Evolutionary conservation across 2,797 vertebrate genomes (phyloP).

Genomic region (Tangara arthus): DNA sequence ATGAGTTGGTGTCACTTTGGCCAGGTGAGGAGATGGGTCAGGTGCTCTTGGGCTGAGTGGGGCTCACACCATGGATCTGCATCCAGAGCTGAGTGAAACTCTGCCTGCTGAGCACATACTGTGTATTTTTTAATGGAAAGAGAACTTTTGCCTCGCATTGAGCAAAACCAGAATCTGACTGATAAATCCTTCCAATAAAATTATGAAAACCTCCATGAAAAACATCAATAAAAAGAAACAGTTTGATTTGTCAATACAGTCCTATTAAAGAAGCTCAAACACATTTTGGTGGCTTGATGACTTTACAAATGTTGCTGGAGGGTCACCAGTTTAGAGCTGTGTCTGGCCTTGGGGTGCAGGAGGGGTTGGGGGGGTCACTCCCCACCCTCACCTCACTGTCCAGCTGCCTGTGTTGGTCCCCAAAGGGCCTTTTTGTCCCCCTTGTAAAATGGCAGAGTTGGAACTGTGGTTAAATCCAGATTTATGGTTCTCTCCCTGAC

Average conservation of each 20-base stretch:
- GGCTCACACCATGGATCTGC: not conserved
- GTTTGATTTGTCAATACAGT: accelerated
- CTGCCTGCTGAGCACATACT: not conserved
- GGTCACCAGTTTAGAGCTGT: not conserved
- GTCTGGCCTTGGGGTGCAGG: not conserved
- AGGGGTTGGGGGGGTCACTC: not conserved
- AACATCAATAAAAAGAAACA: not conserved
- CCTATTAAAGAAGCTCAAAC: not conserved
- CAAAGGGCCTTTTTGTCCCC: not conserved
- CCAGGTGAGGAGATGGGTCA: not conserved
- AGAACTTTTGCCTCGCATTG: accelerated
- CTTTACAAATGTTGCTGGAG: accelerated
- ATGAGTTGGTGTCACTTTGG: accelerated
- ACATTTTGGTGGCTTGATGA: not conserved
- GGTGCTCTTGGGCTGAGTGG: not conserved
- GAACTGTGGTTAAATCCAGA: not conserved
- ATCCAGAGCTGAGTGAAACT: too few species aligned
- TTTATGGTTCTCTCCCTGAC: not conserved
- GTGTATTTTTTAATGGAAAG: not conserved
- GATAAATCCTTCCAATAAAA: not conserved
- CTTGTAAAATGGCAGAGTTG: not conserved
- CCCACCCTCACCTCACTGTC: not conserved
- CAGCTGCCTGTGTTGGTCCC: not conserved
- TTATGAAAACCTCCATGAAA: not conserved
- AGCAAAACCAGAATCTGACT: not conserved